A percentile compares a stretch with the other conserved stretches of the same genome.
phyloP scores from a whole-genome alignment of 2,113 vertebrate genomes.

The Elanoides forficatus region DNA sequence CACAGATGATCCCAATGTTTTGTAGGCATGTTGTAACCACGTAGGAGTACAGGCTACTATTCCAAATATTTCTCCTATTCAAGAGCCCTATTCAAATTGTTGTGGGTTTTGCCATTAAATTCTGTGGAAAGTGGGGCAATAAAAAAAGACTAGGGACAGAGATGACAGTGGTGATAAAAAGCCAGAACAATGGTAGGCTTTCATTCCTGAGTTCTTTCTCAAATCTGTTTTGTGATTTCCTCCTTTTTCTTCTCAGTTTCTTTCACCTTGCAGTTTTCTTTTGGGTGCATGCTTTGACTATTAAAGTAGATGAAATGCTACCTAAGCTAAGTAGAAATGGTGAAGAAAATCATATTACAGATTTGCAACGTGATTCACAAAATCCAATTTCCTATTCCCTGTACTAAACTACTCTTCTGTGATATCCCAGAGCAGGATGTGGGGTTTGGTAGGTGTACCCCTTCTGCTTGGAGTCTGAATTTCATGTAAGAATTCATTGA shows the following conservation, averaged over 20 bases:
- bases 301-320: background rate
- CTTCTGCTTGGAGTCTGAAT: background rate
- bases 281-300: background rate
- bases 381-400: background rate
- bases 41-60: background rate
- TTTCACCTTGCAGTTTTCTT: background rate
- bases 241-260: background rate
- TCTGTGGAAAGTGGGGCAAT: background rate
- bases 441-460: background rate
- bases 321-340: background rate
- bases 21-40: background rate
- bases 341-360: background rate
- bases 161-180: conserved; percentile 12
- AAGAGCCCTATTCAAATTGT: background rate
- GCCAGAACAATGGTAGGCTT: background rate
- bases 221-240: background rate
- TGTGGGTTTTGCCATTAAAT: conserved; percentile 1
- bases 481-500: background rate
- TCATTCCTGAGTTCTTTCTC: background rate
- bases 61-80: background rate
- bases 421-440: background rate
- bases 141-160: background rate
- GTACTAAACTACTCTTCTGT: background rate
- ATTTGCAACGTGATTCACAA: background rate
- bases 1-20: background rate